phyloP scores from a whole-genome alignment of 2,888 invertebrate genomes.

The Meganola albula region DNA sequence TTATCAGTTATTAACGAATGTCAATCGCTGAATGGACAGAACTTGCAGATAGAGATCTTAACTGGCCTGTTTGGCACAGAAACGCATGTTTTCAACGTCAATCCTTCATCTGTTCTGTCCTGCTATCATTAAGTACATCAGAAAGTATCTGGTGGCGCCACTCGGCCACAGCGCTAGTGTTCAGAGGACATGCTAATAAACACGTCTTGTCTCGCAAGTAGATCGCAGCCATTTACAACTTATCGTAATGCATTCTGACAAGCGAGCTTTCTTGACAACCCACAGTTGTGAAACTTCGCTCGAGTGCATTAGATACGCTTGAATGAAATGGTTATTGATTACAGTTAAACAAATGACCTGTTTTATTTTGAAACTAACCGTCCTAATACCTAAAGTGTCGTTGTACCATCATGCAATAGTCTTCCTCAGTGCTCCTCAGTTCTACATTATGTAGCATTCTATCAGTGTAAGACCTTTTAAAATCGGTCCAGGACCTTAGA shows the following conservation, averaged over 20 bases:
- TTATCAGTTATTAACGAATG: conserved; percentile 3
- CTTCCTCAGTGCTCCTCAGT: too few species aligned
- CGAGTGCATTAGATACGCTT: conserved; percentile 13
- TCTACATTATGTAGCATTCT: too few species aligned
- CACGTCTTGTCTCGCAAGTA: conserved; percentile 36
- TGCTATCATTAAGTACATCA: conserved; percentile 48
- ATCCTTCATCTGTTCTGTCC: conserved; percentile 38
- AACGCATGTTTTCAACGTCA: conserved; percentile 27
- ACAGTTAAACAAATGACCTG: too few species aligned
- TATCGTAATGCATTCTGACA: conserved; percentile 38
- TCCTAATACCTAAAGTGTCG: too few species aligned
- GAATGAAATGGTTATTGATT: too few species aligned
- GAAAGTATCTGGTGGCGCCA: conserved; percentile 36
- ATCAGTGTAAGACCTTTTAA: too few species aligned
- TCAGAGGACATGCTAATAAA: conserved; percentile 43
- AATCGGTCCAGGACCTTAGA: too few species aligned
- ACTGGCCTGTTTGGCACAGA: conserved; percentile 27
- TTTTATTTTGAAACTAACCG: too few species aligned
- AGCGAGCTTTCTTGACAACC: conserved; percentile 38
- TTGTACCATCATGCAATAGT: too few species aligned
- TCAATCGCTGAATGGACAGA: conserved; percentile 9
- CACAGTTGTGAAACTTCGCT: conserved; percentile 26
- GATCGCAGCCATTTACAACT: conserved; percentile 38
- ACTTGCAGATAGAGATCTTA: conserved; percentile 22
- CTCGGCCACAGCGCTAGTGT: conserved; percentile 19